Base-by-base conservation (phyloP, 2,888 invertebrate genomes). In the Lycia hirtaria region DNA sequence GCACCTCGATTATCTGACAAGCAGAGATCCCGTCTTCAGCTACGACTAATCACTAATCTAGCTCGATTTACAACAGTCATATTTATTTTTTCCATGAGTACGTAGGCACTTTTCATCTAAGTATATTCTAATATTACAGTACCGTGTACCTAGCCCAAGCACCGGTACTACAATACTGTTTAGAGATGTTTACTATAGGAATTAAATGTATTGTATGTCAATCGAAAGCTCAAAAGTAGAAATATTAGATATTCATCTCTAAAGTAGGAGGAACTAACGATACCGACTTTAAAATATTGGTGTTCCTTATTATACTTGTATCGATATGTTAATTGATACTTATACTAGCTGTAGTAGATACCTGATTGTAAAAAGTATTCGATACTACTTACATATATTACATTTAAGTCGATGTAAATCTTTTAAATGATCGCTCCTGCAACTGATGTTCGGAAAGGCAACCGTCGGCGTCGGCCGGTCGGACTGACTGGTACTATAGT, bases 11-110 rank as follows among this genome's bases (percentile, higher is more conserved):
- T 88, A 83, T 92, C 91, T 88, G 90, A 89, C 76, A 86, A 78
- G 91, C 91, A 92, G 90, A 75, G 81, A 71, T 81, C 90, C 87
- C 83, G 79, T 90, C 88, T 75, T 91, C 91, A 88, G 90, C 89
- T 88, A 82, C 88, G 87, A 85, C 80, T 17, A 9, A 43, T 37
- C n/a, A 19, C 26, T 32, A 26, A 20, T 3, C 6, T 30, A 26
- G 28, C n/a, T 38, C 22, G 43, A 24, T 14, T 24, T 24, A 9
- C 9, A 30, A 19, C 20, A 26, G 38, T n/a, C n/a, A n/a, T n/a
- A n/a, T n/a, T n/a, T n/a, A n/a, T n/a, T n/a, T n/a, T 33, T 20
- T 9, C 2, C 12, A 22, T 19, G 2, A 22, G 5, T 22, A 35
- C 35, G 14, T 35, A 22, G 4, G n/a, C n/a, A 30, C 5, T 15